phyloP scores from a whole-genome alignment of 1,140 invertebrate genomes.

The Listronotus bonariensis region DNA sequence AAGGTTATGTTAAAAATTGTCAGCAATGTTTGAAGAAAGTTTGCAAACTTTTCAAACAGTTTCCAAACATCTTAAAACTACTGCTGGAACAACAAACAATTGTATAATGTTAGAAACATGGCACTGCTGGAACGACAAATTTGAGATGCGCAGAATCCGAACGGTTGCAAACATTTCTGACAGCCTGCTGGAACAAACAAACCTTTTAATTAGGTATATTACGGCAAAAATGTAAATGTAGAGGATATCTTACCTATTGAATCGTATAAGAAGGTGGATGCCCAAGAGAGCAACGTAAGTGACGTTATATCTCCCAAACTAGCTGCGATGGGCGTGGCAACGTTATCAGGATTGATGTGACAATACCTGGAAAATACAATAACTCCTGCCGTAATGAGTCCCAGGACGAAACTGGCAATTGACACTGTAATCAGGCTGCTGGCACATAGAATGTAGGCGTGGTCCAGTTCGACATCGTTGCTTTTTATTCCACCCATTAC shows the following conservation, averaged over 20 bases:
- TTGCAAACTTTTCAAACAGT: no score
- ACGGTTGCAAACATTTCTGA: no score
- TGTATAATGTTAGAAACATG: no score
- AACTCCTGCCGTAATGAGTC: constrained; percentile 81
- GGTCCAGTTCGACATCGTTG: constrained; percentile 78
- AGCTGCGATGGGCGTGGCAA: constrained; percentile 88
- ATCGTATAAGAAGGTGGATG: constrained; percentile 66
- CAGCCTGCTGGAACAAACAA: no score
- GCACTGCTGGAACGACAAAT: no score
- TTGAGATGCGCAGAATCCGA: no score
- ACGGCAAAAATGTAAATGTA: no score
- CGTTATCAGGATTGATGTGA: constrained; percentile 88
- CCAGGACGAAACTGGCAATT: constrained; percentile 78
- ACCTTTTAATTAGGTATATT: no score
- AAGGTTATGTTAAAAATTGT: no score
- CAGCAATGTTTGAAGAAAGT: no score
- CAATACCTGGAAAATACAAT: constrained; percentile 75
- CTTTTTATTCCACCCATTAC: constrained; percentile 82
- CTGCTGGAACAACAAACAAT: no score
- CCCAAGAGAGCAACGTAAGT: constrained; percentile 71
- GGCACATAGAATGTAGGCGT: constrained; percentile 84
- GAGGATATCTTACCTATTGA: constrained; percentile 64
- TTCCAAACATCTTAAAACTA: no score
- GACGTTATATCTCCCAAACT: constrained; percentile 85
- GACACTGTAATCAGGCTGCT: constrained; percentile 89